phyloP scores from a whole-genome alignment of 2,888 invertebrate genomes.

The Fissipunctia ypsillon region DNA sequence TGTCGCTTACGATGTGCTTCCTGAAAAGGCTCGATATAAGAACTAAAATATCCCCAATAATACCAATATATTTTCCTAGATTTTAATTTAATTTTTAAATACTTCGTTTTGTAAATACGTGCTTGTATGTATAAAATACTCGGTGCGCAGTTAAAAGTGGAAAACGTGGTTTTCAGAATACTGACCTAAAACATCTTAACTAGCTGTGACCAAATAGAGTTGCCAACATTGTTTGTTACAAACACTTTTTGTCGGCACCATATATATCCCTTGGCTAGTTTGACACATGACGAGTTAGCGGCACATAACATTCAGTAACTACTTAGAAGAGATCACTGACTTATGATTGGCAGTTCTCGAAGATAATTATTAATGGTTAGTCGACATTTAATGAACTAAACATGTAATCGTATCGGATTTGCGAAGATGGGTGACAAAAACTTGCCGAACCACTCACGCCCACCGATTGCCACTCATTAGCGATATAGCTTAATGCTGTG shows the following conservation, averaged over 20 bases:
- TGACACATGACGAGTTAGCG: constrained; percentile 63
- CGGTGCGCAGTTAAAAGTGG: constrained; percentile 20
- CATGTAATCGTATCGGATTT: constrained; percentile 70
- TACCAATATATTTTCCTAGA: no score
- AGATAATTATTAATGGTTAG: constrained; percentile 73
- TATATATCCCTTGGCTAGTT: constrained; percentile 64
- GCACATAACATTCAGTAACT: constrained; percentile 49
- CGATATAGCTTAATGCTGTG: constrained; percentile 49
- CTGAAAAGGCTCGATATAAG: no score
- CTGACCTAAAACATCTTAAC: constrained; percentile 18
- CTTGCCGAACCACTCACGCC: constrained; percentile 63
- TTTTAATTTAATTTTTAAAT: no score
- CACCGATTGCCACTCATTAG: constrained; percentile 60
- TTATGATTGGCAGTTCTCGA: constrained; percentile 74
- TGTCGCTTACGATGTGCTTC: no score
- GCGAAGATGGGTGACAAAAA: constrained; percentile 59
- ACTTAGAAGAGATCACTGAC: constrained; percentile 74
- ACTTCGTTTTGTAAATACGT: no score
- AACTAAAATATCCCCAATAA: no score
- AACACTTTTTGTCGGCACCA: constrained; percentile 58
- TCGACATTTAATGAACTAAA: constrained; percentile 76
- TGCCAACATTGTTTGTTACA: constrained; percentile 29
- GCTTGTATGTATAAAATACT: no score
- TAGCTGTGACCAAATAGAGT: constrained; percentile 33
- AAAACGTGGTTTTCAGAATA: constrained; percentile 14